Evolutionary conservation across 2,888 invertebrate species (phyloP).

Genomic region (Lochmaea capreae): DNA sequence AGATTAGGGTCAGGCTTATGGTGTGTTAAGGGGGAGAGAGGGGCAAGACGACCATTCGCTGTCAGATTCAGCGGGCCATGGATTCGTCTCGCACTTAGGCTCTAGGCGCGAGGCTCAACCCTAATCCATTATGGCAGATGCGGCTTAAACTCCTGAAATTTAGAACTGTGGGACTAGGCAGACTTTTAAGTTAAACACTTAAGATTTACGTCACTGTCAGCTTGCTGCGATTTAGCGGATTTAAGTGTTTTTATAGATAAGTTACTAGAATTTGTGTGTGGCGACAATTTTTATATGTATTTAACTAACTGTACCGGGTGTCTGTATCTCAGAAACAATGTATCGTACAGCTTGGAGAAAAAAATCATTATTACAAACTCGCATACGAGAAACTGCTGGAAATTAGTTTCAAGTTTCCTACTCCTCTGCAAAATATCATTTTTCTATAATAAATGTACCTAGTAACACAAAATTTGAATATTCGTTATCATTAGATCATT

Average conservation of each 20-base stretch:
- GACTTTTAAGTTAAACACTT: slow-evolving; percentile 51
- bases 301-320: too few relatives aligned
- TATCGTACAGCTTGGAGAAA: too few relatives aligned
- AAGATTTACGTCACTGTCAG: slow-evolving; percentile 26
- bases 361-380: too few relatives aligned
- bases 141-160: slow-evolving; percentile 58
- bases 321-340: too few relatives aligned
- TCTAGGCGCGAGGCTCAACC: slow-evolving; percentile 60
- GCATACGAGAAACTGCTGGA: too few relatives aligned
- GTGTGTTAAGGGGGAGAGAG: slow-evolving; percentile 45
- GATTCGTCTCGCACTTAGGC: slow-evolving; percentile 62
- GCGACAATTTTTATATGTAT: background rate
- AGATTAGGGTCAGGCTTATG: slow-evolving; percentile 64
- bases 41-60: slow-evolving; percentile 54
- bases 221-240: slow-evolving; percentile 18
- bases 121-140: slow-evolving; percentile 65
- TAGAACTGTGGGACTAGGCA: slow-evolving; percentile 48
- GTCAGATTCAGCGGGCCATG: slow-evolving; percentile 61
- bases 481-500: background rate
- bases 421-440: too few relatives aligned
- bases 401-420: too few relatives aligned
- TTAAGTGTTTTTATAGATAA: slow-evolving; percentile 28
- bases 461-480: too few relatives aligned
- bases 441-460: too few relatives aligned
- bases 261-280: slow-evolving; percentile 18